These are phyloP conservation scores for Adelosebastes latens DNA, from an alignment of 2,797 vertebrate genomes.

Conservation along the genomic window DNA sequence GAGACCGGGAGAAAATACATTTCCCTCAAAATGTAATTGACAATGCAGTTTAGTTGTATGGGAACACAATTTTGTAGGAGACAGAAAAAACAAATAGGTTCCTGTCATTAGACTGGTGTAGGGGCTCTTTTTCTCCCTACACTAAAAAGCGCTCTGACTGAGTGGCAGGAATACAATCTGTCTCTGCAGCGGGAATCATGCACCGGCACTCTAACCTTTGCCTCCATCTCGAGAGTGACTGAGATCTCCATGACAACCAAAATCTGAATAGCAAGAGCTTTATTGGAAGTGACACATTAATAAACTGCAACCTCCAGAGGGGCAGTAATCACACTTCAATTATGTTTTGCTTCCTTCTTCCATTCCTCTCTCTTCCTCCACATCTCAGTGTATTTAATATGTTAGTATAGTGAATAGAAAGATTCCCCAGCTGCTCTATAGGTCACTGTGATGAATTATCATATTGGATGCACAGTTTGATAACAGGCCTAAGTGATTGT, in stretches of 20 bases:
- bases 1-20: not conserved
- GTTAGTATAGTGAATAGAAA: constrained; percentile 30
- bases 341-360: constrained; percentile 52
- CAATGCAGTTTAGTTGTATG: not conserved
- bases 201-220: constrained; percentile 72
- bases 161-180: constrained; percentile 34
- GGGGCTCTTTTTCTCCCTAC: not conserved
- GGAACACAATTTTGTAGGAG: not conserved
- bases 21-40: not conserved
- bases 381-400: constrained; percentile 56
- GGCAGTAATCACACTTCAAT: constrained; percentile 80
- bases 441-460: constrained; percentile 55
- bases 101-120: not conserved
- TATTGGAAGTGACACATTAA: constrained; percentile 86
- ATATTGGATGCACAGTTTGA: not conserved
- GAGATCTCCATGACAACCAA: constrained; percentile 79
- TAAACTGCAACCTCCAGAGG: constrained; percentile 80
- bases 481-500: not conserved
- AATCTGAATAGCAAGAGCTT: constrained; percentile 73
- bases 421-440: constrained; percentile 39
- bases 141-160: not conserved
- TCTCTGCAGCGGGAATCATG: constrained; percentile 38
- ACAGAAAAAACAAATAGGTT: not conserved
- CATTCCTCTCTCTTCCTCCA: constrained; percentile 14
- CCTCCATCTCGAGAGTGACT: constrained; percentile 69